Base-by-base conservation (phyloP, 2,113 vertebrate genomes). In the Siniperca chuatsi region DNA sequence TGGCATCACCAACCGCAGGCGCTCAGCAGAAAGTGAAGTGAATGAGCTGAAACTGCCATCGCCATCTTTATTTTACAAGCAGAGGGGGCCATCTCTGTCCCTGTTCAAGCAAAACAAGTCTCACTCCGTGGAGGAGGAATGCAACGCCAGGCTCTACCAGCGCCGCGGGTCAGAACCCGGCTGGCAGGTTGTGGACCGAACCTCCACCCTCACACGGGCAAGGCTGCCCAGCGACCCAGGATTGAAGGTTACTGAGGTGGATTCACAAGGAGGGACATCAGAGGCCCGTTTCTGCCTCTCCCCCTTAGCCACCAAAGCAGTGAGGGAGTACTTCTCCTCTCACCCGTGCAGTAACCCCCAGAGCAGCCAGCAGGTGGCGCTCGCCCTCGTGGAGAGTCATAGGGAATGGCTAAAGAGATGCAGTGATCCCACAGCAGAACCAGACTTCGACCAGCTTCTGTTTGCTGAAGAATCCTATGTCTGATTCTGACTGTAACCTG, bases 381-480 rank as follows among this genome's bases (percentile, higher is more conserved):
- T 94, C 13, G 92, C 94, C 12, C 90, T 93, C 79, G 91, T 90
- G 74, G 95, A 95, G 90, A 86, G 90, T 60, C 95, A 81, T 88
- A 93, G 89, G 61, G 94, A 95, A 18, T 95, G 94, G 95, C 90
- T 93, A 78, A 93, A 92, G 90, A 92, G 92, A 54, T 97, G 93
- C 94, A 96, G 85, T 37, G 90, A 95, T 61, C 95, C 96, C 40
- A 89, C 93, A 44, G 91, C 93, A 64, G 96, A 97, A 85, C 62
- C 85, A 0, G 95, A 97, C 87, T 93, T 96, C 61, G 96, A 97
- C 70, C 95, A 96, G 93, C 95, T 96, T 68, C 92, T 97, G 87
- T 96, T 96, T 83, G 91, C 93, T 0, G 96, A 96, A 75, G 96
- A 97, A 65, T 96, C 96, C 52, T 96, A 94, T 0, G 80, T 95